Evolutionary conservation across 2,113 vertebrate species (phyloP), one percentile per base, ranked within the genome.

Genomic region (Oreochromis aureus): DNA sequence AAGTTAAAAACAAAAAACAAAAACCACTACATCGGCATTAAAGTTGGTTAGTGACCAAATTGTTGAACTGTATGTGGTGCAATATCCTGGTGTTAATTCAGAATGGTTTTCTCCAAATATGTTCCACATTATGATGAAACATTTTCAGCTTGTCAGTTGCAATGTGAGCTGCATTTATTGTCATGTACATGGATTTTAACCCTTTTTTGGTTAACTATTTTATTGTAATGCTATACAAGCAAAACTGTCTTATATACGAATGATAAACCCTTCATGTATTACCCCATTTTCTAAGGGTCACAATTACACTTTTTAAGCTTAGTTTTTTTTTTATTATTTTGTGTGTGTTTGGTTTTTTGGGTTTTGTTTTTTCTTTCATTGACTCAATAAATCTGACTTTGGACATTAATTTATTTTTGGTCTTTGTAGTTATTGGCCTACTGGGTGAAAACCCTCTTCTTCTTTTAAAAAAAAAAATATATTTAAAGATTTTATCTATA

Each of bases 301-400:
- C 58, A 61, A 61, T 61, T 61, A 61, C 0, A 5, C 58, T 61
- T 34, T 61, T 61, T 61, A 61, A 32, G 16, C 16, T 0, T 58
- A 27, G 24, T 27, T 12, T 58, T 27, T 27, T 27, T 58, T 58
- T 27, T 27, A 15, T 56, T 27, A 27, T 53, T 58, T 13, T 54
- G 10, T 54, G 10, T n/a, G 1, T 6, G 9, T n/a, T 54, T 6
- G 0, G 1, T 11, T 3, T 54, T 27, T 58, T 0, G 30, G 30
- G 30, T 48, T 48, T 18, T 54, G 3, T 18, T 59, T 36, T 30
- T 30, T 59, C 58, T 61, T 61, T 61, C 8, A 32, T 61, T 61
- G 30, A 61, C 7, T 61, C 5, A 61, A 6, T 59, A 18, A 61
- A 4, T 10, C 27, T 61, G 58, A 61, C 27, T 59, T 61, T 34